Evolutionary conservation across 2,797 vertebrate genomes (phyloP).

Genomic region (Craterocephalus amniculus): DNA sequence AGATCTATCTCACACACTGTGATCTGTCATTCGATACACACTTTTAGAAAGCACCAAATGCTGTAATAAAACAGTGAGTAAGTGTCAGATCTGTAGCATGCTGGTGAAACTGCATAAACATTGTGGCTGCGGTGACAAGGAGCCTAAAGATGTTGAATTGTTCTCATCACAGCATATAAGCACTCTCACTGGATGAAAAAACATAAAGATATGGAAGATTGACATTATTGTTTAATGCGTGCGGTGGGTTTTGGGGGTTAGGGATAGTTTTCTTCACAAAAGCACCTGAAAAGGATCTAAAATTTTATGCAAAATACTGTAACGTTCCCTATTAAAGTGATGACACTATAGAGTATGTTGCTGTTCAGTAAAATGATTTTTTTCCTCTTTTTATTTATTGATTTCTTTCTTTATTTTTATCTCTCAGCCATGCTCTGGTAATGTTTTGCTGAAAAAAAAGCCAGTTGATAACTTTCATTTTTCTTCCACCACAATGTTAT

Average conservation of each 20-base stretch:
- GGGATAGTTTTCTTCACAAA: no score
- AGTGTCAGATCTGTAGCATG: slow-evolving; percentile 47
- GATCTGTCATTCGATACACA: slow-evolving; percentile 52
- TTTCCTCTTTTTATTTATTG: no score
- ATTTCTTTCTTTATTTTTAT: background rate
- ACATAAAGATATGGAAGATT: background rate
- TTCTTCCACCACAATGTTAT: background rate
- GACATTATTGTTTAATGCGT: background rate
- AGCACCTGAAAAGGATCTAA: background rate
- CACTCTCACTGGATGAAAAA: slow-evolving; percentile 2
- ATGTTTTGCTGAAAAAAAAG: background rate
- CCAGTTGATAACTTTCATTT: background rate
- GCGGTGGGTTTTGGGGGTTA: no score
- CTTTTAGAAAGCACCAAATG: slow-evolving; percentile 56
- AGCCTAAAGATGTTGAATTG: slow-evolving; percentile 28
- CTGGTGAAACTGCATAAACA: slow-evolving; percentile 53
- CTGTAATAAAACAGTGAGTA: slow-evolving; percentile 57
- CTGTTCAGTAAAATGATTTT: background rate
- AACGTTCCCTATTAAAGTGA: background rate
- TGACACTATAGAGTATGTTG: background rate
- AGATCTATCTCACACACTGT: slow-evolving; percentile 64
- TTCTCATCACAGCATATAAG: background rate
- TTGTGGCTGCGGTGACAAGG: slow-evolving; percentile 36
- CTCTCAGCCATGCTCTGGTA: background rate
- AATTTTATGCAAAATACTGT: background rate